phyloP scores from a whole-genome alignment of 2,888 invertebrate species.

The Andrena bicolor region DNA sequence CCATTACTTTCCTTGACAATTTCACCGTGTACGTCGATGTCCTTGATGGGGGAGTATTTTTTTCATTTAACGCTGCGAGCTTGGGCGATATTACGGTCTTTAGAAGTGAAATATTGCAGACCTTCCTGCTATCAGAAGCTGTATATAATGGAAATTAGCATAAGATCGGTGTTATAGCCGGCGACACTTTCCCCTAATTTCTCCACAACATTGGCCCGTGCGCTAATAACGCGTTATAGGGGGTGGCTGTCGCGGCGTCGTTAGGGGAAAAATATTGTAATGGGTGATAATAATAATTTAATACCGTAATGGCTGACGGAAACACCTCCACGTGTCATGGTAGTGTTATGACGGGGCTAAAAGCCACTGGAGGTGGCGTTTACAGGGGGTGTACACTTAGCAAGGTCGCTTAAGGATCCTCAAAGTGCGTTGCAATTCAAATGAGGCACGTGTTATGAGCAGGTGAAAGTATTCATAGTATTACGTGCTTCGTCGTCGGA shows the following conservation, averaged over 20 bases:
- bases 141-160: constrained; percentile 26
- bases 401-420: constrained; percentile 49
- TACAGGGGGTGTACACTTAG: constrained; percentile 16
- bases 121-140: too few relatives aligned
- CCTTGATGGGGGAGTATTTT: background rate
- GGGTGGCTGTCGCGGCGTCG: constrained; percentile 8
- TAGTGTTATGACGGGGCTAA: constrained; percentile 39
- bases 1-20: background rate
- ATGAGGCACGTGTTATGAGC: constrained; percentile 10
- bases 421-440: constrained; percentile 55
- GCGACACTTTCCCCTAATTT: constrained; percentile 36
- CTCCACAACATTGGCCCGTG: constrained; percentile 19
- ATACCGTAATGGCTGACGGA: constrained; percentile 49
- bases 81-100: background rate
- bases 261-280: constrained; percentile 54
- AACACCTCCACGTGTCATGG: constrained; percentile 50
- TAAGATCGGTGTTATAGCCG: constrained; percentile 29
- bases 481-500: background rate
- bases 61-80: background rate
- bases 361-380: constrained; percentile 26
- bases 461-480: background rate
- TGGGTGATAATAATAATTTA: constrained; percentile 36
- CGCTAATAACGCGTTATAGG: constrained; percentile 17
- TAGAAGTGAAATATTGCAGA: background rate
- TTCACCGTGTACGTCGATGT: background rate